Conservation (phyloP, 2,888 invertebrate genomes). For the Epirrita christyi region DNA sequence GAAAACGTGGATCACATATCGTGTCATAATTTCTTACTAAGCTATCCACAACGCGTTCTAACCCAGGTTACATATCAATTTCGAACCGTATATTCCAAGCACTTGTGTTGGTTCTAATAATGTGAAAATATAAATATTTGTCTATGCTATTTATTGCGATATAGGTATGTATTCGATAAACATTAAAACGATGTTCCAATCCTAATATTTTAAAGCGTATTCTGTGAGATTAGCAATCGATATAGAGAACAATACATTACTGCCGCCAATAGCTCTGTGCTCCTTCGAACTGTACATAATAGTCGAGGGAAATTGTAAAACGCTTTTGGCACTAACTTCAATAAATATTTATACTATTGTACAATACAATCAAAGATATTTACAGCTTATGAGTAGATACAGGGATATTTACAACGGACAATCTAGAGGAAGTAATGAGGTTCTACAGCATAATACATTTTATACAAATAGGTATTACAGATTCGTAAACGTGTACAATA, state of each 20-base stretch:
- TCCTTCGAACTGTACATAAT: conserved; percentile 58
- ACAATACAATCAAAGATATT: conserved; percentile 75
- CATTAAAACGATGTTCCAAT: conserved; percentile 50
- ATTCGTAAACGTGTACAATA: conserved; percentile 68
- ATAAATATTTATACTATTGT: conserved; percentile 72
- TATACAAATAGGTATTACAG: conserved; percentile 50
- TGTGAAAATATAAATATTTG: conserved; percentile 40
- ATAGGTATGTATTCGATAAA: conserved; percentile 34
- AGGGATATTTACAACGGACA: conserved; percentile 57
- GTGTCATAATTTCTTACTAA: conserved; percentile 40
- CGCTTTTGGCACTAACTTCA: conserved; percentile 83
- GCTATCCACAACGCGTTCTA: conserved; percentile 41
- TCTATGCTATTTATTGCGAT: conserved; percentile 37
- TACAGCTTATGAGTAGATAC: conserved; percentile 71
- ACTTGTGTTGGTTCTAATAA: conserved; percentile 30
- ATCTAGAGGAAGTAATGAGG: conserved; percentile 54
- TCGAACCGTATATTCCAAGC: conserved; percentile 30
- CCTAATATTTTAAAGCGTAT: conserved; percentile 68
- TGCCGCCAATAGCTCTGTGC: conserved; percentile 41
- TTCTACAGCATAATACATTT: conserved; percentile 56
- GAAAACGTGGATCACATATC: conserved; percentile 46
- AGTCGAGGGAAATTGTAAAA: conserved; percentile 65
- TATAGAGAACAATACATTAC: conserved; percentile 41
- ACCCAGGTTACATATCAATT: conserved; percentile 23
- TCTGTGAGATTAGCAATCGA: conserved; percentile 58